Evolutionary conservation across 2,888 invertebrate genomes (phyloP), one percentile per base, ranked within the genome.

Genomic region (Nasonia oneida): DNA sequence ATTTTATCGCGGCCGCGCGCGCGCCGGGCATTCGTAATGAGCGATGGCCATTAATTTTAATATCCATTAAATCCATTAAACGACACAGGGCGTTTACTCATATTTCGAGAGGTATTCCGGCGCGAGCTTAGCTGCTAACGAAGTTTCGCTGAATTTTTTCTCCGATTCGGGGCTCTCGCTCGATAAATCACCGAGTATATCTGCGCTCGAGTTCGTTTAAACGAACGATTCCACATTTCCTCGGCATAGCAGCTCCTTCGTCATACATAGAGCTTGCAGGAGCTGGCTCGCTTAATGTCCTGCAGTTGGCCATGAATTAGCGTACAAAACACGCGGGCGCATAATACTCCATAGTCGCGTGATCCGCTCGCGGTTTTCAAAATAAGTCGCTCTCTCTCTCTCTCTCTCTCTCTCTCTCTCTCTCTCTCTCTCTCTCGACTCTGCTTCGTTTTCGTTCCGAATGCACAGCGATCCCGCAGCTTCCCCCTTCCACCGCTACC

Each of bases 31-130:
- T 93, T 92, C 91, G 90, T 92, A 93, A 93, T 92, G 91, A 92
- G 91, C 90, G 91, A 91, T 91, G 92, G 92, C 92, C 92, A 93
- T 93, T 92, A 92, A 92, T 93, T 93, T 92, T 92, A 92, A 93
- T 93, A 92, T 93, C 91, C 91, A 91, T 91, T 93, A 92, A 92
- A 92, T 93, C 92, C 90, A 92, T 91, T 89, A 23, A 23, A 23
- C 23, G 91, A 90, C 91, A 90, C 92, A 90, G 91, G 91, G 91
- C 92, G 91, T 92, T 92, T 92, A 91, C 90, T 91, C 91, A 90
- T 90, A 92, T 91, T 92, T 91, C 91, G 91, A 92, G 91, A 91
- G 3, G 37, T 91, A 91, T 91, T 92, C 91, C 90, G 91, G 89
- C n/a, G 5, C 90, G 89, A 89, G 90, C 76, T 90, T 90, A 83